Evolutionary conservation across 1,140 invertebrate genomes (phyloP).

Genomic region (Pogonomyrmex barbatus): DNA sequence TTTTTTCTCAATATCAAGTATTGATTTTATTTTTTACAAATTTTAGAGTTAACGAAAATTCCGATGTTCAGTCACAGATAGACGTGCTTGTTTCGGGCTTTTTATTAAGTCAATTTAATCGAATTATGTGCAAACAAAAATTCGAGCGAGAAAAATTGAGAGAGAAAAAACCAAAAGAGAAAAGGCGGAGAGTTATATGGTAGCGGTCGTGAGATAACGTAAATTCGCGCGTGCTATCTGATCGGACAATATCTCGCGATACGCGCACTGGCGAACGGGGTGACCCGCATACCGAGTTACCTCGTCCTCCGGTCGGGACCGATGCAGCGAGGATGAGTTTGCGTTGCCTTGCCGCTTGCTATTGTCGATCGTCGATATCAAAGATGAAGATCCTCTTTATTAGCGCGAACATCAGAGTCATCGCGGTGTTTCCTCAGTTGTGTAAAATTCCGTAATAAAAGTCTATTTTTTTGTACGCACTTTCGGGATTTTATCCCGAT

Average conservation of each 20-base stretch:
- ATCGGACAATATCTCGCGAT: constrained; percentile 71
- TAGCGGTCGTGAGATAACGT: constrained; percentile 73
- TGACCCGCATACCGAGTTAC: constrained; percentile 75
- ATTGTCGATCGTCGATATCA: constrained; percentile 33
- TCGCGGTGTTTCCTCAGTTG: not conserved
- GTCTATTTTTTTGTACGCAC: not conserved
- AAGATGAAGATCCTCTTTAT: not conserved
- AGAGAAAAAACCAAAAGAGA: not conserved
- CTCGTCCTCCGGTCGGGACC: not conserved
- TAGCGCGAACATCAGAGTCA: not conserved
- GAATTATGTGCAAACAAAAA: constrained; percentile 3
- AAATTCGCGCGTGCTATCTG: constrained; percentile 73
- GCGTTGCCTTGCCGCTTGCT: not conserved
- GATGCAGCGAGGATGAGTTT: constrained; percentile 35
- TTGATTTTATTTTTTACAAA: not conserved
- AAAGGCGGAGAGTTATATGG: constrained; percentile 69
- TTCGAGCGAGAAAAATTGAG: constrained; percentile 1
- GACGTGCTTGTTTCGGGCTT: too few species aligned
- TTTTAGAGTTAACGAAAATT: not conserved
- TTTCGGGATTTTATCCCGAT: not conserved
- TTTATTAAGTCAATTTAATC: not conserved
- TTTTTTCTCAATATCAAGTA: not conserved
- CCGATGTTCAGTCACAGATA: not conserved
- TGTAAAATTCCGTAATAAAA: not conserved
- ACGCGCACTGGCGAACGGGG: constrained; percentile 69